A percentile compares a stretch with the other conserved stretches of the same genome.
phyloP scores from a whole-genome alignment of 2,888 invertebrate species.

The Lasiommata megera region DNA sequence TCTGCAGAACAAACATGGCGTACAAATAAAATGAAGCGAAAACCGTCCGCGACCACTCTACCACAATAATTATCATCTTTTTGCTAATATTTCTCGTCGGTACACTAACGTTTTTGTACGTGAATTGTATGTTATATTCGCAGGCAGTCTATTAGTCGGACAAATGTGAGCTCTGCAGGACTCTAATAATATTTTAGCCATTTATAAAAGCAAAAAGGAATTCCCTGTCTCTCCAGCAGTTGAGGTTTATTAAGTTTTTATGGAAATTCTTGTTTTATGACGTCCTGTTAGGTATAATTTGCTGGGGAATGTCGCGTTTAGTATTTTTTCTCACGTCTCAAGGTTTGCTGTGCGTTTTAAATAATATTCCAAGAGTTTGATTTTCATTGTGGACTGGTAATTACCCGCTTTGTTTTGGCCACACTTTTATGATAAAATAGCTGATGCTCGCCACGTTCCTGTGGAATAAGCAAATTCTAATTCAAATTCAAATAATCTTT shows the following conservation, averaged over 20 bases:
- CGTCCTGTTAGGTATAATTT: not conserved
- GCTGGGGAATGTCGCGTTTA: not conserved
- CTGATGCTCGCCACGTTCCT: no score
- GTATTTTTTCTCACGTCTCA: not conserved
- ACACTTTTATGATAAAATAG: not conserved
- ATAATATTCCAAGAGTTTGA: no score
- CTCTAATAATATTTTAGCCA: conserved; percentile 19
- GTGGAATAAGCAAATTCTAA: no score
- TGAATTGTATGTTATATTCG: conserved; percentile 5
- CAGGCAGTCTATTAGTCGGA: conserved; percentile 7
- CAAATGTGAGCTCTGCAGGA: conserved; percentile 11
- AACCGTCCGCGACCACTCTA: not conserved
- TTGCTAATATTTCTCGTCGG: conserved; percentile 15
- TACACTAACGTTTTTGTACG: conserved; percentile 3
- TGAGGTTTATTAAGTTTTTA: conserved; percentile 18
- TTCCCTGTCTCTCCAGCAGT: not conserved
- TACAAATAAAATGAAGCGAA: not conserved
- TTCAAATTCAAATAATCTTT: no score
- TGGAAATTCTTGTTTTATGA: conserved; percentile 15
- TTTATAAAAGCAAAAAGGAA: conserved; percentile 17
- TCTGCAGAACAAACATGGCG: not conserved
- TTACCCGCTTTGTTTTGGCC: not conserved
- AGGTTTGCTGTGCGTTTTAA: not conserved
- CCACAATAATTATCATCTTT: conserved; percentile 5
- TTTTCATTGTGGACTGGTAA: no score